Base-by-base conservation (phyloP, 2,113 vertebrate genomes). In the Pampusana beccarii region DNA sequence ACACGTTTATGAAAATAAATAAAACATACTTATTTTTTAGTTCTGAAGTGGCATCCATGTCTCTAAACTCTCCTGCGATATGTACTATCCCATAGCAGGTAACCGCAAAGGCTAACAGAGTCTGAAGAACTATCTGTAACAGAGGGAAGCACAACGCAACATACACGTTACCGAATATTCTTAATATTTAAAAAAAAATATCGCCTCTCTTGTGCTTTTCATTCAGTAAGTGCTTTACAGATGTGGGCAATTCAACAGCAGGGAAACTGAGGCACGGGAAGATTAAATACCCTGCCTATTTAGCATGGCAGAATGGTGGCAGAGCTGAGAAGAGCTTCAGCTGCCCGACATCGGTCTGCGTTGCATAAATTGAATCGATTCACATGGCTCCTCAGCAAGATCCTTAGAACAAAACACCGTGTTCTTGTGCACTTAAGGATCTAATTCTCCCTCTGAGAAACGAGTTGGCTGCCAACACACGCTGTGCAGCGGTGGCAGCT, bases 31-130 rank as follows among this genome's bases (percentile, higher is more conserved):
- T 99, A 98, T 99, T 99, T 98, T 99, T 99, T 88, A 99, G 98
- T 97, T 99, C 99, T 95, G 99, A 99, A 83, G 99, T 99, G 40
- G 99, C 99, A 93, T 99, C 99, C 99, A 99, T 99, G 96, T 99
- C 99, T 98, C 98, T 99, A 94, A 99, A 99, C 93, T 99, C 99
- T 72, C 99, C 99, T 79, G 99, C 99, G 72, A 99, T 99, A 84
- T 99, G 99, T 93, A 99, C 99, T 87, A 99, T 99, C 50, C 99
- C 99, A 29, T 99, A 99, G 97, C 99, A 99, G 88, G 99, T 99
- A 88, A 99, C 98, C 81, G 99, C 98, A 71, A 99, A 99, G 48
- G 99, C 99, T 96, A 99, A 96, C 56, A 99, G 98, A 26, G 99
- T 99, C 97, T 99, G 99, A 95, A 99, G 98, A 84, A 99, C 99